A percentile compares a stretch with the other conserved stretches of the same genome.
These are phyloP conservation scores for Augiades crinisus DNA, from an alignment of 2,888 invertebrate species.

Conservation along the genomic window DNA sequence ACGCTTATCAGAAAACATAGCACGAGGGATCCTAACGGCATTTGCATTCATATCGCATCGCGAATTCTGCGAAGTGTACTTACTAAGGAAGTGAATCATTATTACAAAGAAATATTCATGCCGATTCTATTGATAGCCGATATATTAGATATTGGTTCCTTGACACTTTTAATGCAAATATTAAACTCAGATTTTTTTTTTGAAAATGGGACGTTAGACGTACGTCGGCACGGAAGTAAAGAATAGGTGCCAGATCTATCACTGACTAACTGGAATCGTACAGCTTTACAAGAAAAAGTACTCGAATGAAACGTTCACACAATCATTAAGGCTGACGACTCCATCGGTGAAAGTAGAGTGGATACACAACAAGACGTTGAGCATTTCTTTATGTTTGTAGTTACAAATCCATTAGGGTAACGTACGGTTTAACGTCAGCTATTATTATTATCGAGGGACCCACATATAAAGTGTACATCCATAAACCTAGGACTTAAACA, in stretches of 20 bases:
- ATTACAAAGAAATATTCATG: constrained; percentile 11
- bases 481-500: too few relatives aligned
- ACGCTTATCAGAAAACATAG: constrained; percentile 39
- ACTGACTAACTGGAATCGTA: constrained; percentile 7
- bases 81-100: constrained; percentile 32
- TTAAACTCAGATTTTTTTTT: too few relatives aligned
- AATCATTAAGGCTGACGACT: constrained; percentile 34
- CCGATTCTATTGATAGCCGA: constrained; percentile 1
- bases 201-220: too few relatives aligned
- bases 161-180: background rate
- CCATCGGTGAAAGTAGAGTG: constrained; percentile 33
- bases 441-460: background rate
- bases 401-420: constrained; percentile 22
- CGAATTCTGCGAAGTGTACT: constrained; percentile 30
- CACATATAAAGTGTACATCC: background rate
- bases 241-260: constrained; percentile 5
- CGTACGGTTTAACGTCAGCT: background rate
- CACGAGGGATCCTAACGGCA: constrained; percentile 40
- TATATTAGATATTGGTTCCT: background rate
- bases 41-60: constrained; percentile 40
- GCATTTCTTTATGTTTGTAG: constrained; percentile 30
- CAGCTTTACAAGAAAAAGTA: constrained; percentile 27
- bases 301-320: constrained; percentile 29
- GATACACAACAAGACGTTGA: constrained; percentile 14
- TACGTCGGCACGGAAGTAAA: background rate